Evolutionary conservation across 2,888 invertebrate species (phyloP), one percentile per base, ranked within the genome.

Genomic region (Volucella inflata): DNA sequence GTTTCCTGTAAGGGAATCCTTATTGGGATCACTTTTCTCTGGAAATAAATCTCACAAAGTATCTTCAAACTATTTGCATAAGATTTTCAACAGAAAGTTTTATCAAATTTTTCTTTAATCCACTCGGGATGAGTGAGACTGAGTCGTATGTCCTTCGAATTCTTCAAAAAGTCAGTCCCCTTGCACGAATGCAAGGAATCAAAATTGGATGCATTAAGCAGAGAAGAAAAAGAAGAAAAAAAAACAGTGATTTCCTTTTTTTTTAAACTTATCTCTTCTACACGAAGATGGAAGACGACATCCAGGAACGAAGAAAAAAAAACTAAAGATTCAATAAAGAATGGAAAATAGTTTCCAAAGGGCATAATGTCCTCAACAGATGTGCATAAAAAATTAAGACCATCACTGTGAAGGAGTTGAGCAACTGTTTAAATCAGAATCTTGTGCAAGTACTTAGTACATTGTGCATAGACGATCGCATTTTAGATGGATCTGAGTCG

Each of bases 11-110:
- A 6, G 30, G 10, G 59, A 80, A 59, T 76, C 76, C 81, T 53
- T 76, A 44, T 67, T 46, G 40, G 57, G 55, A 72, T 55, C 68
- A 64, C 57, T 57, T 44, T 53, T 44, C 53, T 55, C 44, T 67
- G 64, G 67, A 30, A 60, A 79, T 74, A 79, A 84, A 84, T 75
- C 64, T 65, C 44, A 1, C 14, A 50, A 72, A 79, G 72, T 70
- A 42, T 57, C 38, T 57, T 70, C 75, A 50, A 80, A 85, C 80
- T 80, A 85, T 80, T 85, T 85, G 76, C 85, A 81, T 85, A 48
- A 67, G 62, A 78, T 51, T 75, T 67, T 67, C 40, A 65, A 42
- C 53, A 64, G 21, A 6, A 71, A 77, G 67, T 82, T 77, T 78
- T 67, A 64, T 68, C 74, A 74, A 70, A 40, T 75, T 77, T 76